phyloP scores from a whole-genome alignment of 2,113 vertebrate species.

The Campylomormyrus tamandua region DNA sequence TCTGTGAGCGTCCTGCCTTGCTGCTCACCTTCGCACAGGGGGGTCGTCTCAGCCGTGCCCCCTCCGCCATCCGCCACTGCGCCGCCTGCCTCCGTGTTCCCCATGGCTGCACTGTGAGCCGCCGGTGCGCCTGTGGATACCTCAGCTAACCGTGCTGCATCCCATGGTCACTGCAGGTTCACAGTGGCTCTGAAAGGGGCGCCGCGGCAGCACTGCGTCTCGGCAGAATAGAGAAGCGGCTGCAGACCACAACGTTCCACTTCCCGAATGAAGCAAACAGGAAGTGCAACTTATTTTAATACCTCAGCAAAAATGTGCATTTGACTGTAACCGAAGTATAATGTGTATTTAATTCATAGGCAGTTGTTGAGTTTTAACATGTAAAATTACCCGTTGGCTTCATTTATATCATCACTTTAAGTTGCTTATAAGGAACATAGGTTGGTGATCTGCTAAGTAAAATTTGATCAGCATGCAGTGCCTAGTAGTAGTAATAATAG shows the following conservation, averaged over 20 bases:
- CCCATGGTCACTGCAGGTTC: not conserved
- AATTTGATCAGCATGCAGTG: not conserved
- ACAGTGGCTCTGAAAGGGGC: not conserved
- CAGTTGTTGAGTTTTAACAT: not conserved
- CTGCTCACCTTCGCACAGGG: not conserved
- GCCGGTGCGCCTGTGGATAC: not conserved
- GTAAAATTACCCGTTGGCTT: not conserved
- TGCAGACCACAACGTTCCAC: conserved; percentile 37
- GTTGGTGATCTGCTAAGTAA: not conserved
- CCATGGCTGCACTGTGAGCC: not conserved
- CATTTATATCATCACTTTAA: not conserved
- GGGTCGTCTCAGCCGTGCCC: not conserved
- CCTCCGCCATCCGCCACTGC: not conserved
- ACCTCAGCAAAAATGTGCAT: not conserved
- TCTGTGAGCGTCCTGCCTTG: not conserved
- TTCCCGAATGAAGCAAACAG: conserved; percentile 30
- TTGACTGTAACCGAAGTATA: not conserved
- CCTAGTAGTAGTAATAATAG: not conserved
- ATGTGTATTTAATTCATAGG: not conserved
- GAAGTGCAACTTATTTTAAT: conserved; percentile 25
- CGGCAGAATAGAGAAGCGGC: conserved; percentile 33
- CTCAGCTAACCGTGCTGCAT: not conserved
- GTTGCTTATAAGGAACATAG: not conserved
- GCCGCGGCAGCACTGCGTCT: not conserved
- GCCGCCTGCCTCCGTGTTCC: not conserved